Evolutionary conservation across 1,140 invertebrate species (phyloP), one percentile per base, ranked within the genome.

Genomic region (Papilio aristodemus): DNA sequence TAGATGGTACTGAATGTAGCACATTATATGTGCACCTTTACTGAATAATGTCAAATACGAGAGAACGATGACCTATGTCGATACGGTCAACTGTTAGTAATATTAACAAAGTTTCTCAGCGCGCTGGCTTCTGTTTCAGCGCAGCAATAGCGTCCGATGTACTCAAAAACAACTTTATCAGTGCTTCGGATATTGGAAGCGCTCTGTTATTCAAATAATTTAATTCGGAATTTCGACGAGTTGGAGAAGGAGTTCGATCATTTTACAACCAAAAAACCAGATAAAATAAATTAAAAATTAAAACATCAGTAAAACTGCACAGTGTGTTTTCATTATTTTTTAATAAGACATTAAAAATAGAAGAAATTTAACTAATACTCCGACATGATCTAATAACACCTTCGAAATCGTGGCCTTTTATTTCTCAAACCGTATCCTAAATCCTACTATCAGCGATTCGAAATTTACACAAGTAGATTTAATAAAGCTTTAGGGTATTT

Each of bases 31-130:
- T 32, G 27, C 27, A 32, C 27, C 6, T 32, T 32, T 32, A 17
- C 43, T 32, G 2, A 14, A 14, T 37, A 39, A 17, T 32, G 14
- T 39, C 9, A 38, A 62, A 17, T 62, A 11, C n/a, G n/a, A 62
- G 6, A 37, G 32, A 10, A 11, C 14, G n/a, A 10, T 62, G 9
- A 37, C 27, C 59, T 4, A 62, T 19, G 32, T 37, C 27, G 59
- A 62, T 62, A 37, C 14, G 14, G 3, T 4, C 36, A 36, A 60
- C 58, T 10, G 59, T 19, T 62, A 62, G 14, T 19, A 62, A 62
- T 62, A 62, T 62, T 62, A 62, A 62, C 59, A 62, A 62, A 62
- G n/a, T 62, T 39, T 7, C 36, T 9, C 59, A 17, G 14, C 43
- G 6, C 32, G 36, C 59, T 62, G 36, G 17, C 13, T 38, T 62